These are phyloP conservation scores for Fistularia tabacaria DNA, from an alignment of 2,797 vertebrate genomes.

Conservation along the genomic window DNA sequence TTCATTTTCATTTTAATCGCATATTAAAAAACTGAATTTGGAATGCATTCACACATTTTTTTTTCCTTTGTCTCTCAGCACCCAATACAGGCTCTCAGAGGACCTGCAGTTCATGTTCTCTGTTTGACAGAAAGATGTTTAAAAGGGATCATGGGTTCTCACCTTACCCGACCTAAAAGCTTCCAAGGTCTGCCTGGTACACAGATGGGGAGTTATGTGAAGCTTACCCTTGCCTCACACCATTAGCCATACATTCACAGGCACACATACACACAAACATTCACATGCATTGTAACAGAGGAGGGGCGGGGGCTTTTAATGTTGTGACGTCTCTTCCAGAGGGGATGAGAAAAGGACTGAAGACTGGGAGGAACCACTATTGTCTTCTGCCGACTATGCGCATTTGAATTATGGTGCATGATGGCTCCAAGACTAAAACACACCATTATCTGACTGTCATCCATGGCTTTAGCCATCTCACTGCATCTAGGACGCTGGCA, in stretches of 20 bases:
- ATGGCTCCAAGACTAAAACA: constrained; percentile 10
- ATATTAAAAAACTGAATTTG: no score
- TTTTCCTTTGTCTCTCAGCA: no score
- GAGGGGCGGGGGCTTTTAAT: constrained; percentile 16
- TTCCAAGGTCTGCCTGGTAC: constrained; percentile 18
- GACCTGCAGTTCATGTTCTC: constrained; percentile 2
- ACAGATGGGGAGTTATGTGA: constrained; percentile 23
- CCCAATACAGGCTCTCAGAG: no score
- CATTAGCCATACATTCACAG: constrained; percentile 20
- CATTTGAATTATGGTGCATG: neutral
- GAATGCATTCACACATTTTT: no score
- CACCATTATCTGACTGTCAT: constrained; percentile 5
- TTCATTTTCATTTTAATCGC: no score
- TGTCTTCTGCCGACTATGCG: constrained; percentile 5
- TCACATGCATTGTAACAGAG: constrained; percentile 1
- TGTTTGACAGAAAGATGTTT: constrained; percentile 15
- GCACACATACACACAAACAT: constrained; percentile 3
- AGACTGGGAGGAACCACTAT: neutral
- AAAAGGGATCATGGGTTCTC: constrained; percentile 35
- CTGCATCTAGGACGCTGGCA: neutral
- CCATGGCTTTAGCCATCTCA: constrained; percentile 5
- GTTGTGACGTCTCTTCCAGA: constrained; percentile 32
- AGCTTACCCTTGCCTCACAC: constrained; percentile 15
- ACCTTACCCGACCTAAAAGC: constrained; percentile 36
- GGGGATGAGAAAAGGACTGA: neutral